Evolutionary conservation across 1,140 invertebrate species (phyloP).

Genomic region (Lucilia cuprina): DNA sequence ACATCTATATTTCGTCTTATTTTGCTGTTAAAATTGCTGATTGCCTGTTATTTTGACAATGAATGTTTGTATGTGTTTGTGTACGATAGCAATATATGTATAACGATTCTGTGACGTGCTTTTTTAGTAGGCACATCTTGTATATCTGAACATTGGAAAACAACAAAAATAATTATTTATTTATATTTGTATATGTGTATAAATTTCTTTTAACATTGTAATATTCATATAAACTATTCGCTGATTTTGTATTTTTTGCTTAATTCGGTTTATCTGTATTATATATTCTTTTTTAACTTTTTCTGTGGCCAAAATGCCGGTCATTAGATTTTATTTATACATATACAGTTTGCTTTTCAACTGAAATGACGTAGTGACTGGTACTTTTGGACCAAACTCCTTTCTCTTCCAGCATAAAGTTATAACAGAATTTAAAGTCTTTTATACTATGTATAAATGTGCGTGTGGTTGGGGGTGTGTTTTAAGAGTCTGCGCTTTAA

Average conservation of each 20-base stretch:
- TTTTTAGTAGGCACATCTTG: not conserved
- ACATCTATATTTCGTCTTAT: not conserved
- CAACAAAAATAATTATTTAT: not conserved
- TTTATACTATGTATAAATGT: not conserved
- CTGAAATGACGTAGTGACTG: slow-evolving; percentile 16
- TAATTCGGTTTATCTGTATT: not conserved
- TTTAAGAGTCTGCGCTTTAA: slow-evolving; percentile 3
- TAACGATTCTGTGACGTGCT: not conserved
- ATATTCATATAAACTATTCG: not conserved
- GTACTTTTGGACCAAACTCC: not conserved
- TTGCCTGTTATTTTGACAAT: slow-evolving; percentile 29
- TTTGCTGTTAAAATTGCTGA: not conserved
- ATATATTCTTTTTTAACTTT: not conserved
- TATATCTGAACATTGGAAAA: not conserved
- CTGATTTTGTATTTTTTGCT: not conserved
- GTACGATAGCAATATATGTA: not conserved
- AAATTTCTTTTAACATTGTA: not conserved
- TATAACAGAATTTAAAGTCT: not conserved
- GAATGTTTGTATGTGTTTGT: slow-evolving; percentile 26
- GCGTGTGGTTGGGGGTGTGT: not conserved
- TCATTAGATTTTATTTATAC: not conserved
- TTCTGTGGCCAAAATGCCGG: slow-evolving; percentile 29
- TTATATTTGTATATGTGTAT: not conserved
- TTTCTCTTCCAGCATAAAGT: not conserved
- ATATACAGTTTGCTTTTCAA: not conserved